A percentile compares a stretch with the other conserved stretches of the same genome.
Conservation (phyloP, 2,888 invertebrate genomes). For the Yponomeuta cagnagella region DNA sequence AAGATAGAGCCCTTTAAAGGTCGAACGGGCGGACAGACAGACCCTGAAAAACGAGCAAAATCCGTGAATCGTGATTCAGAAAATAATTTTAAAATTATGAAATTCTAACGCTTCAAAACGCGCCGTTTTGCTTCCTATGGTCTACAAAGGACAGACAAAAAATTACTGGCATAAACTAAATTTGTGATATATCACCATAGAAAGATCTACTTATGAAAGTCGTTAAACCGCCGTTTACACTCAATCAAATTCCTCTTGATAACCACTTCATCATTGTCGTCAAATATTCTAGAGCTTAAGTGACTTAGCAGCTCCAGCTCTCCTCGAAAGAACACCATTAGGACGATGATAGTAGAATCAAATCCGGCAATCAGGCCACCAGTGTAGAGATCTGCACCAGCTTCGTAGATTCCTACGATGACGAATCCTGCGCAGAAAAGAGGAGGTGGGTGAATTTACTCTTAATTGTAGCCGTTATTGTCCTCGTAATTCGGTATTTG, state of each 20-base stretch:
- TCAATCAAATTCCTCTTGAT: background rate
- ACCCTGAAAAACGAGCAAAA: too few species aligned
- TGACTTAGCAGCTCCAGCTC: background rate
- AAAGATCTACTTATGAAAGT: background rate
- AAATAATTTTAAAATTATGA: too few species aligned
- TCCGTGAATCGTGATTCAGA: too few species aligned
- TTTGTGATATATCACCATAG: too few species aligned
- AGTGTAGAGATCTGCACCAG: background rate
- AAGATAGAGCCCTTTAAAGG: too few species aligned
- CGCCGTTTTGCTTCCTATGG: too few species aligned
- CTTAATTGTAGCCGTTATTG: too few species aligned
- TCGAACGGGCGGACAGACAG: too few species aligned
- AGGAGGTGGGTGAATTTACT: background rate
- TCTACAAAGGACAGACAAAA: too few species aligned
- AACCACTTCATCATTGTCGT: constrained; percentile 1
- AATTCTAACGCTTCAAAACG: too few species aligned
- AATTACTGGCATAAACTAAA: too few species aligned
- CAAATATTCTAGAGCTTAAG: constrained; percentile 2
- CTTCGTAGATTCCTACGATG: background rate
- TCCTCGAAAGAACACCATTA: constrained; percentile 10
- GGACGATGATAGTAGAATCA: constrained; percentile 3
- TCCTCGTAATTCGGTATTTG: too few species aligned
- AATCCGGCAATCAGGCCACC: constrained; percentile 4
- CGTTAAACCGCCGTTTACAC: background rate
- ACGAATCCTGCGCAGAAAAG: background rate